Evolutionary conservation across 2,113 vertebrate species (phyloP), one percentile per base, ranked within the genome.

Genomic region (Thunnus maccoyii): DNA sequence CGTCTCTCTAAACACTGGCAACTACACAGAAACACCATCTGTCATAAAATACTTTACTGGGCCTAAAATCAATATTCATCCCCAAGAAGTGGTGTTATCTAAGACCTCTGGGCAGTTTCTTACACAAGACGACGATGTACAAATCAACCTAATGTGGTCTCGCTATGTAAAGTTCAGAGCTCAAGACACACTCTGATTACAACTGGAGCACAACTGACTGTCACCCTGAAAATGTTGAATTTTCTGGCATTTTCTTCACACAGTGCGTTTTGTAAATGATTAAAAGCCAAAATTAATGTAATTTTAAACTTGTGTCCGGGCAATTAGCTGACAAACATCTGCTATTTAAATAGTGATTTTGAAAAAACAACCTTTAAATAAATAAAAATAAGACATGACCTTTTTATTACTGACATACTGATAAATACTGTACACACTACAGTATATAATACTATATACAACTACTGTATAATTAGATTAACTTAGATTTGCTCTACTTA

Each of bases 61-160:
- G 36, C 4, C 6, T 47, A 41, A 73, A 69, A 78, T 78, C 75
- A 25, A 36, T 79, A 25, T 22, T 63, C 32, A 18, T 65, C 67
- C 9, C 48, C 22, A 8, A 32, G 47, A 12, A 32, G 47, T 55
- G 32, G 52, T 6, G 27, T 47, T 20, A 47, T 72, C 25, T 25
- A 3, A 57, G 51, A 58, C 25, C 32, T 20, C 20, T 30, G 20
- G 32, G 65, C 0, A 5, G 5, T 27, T 46, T 62, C 20, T 61
- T 3, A 20, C 56, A 46, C 2, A 0, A 14, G 3, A 6, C 16
- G 7, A 6, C 41, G 63, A 41, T 11, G 61, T 27, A 60, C 20
- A 61, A 61, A 72, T 55, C 18, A 14, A 46, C 30, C 8, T 4
- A 27, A 20, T 32, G 73, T 51, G 2, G 46, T 22, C 16, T 57